A percentile compares a stretch with the other conserved stretches of the same genome.
Conservation (phyloP, 2,797 vertebrate genomes). For the Brachymystax lenok region DNA sequence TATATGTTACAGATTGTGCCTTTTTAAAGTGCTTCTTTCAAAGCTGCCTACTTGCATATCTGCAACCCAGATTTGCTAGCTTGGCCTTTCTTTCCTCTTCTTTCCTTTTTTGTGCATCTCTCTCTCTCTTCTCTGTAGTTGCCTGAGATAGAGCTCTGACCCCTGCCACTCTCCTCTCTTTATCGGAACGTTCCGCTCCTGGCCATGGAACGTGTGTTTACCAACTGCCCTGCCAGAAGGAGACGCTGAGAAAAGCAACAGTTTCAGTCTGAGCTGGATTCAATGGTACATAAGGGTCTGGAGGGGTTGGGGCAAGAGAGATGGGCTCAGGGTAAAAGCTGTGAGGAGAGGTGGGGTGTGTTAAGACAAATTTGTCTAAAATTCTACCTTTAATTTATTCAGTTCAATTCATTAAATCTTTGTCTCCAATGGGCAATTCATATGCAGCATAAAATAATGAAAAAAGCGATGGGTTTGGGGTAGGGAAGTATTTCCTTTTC, state of each 20-base stretch:
- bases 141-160: constrained; percentile 20
- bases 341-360: background rate
- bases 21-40: background rate
- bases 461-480: background rate
- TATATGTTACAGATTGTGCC: background rate
- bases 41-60: constrained; percentile 7
- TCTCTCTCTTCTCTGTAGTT: constrained; percentile 30
- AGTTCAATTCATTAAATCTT: background rate
- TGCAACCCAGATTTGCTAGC: constrained; percentile 14
- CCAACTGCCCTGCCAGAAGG: constrained; percentile 65
- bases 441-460: background rate
- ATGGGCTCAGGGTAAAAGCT: background rate
- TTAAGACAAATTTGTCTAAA: background rate
- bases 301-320: constrained; percentile 5
- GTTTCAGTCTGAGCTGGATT: constrained; percentile 73
- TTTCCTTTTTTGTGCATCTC: background rate
- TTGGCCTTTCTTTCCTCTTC: background rate
- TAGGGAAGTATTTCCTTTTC: background rate
- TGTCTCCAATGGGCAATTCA: background rate
- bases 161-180: constrained; percentile 44
- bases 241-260: constrained; percentile 67
- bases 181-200: constrained; percentile 67
- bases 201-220: constrained; percentile 66
- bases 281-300: constrained; percentile 73
- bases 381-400: too few species aligned